Conservation (phyloP, 2,888 invertebrate species). For the Netelia inedita region DNA sequence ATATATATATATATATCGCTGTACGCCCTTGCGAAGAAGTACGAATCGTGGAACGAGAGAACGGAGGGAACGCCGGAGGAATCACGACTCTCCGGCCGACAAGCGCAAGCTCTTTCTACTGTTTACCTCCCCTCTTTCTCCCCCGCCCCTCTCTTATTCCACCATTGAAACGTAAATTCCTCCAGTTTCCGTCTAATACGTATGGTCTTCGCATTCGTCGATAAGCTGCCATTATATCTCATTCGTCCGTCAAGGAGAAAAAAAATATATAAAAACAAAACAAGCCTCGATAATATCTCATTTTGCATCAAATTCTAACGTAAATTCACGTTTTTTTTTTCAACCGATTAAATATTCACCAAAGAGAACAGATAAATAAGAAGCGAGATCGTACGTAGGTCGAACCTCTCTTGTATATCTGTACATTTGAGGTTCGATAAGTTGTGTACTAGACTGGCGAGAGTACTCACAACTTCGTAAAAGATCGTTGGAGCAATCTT, state of each 20-base stretch:
- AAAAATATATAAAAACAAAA: constrained; percentile 15
- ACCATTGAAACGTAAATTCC: constrained; percentile 9
- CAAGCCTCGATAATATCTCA: constrained; percentile 15
- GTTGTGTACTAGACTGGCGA: constrained; percentile 2
- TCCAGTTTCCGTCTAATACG: not conserved
- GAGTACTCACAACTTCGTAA: constrained; percentile 24
- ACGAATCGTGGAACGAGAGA: constrained; percentile 10
- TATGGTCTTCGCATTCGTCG: too few relatives aligned
- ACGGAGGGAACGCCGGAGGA: not conserved
- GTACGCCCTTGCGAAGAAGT: not conserved
- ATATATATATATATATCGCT: constrained; percentile 12
- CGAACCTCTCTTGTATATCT: not conserved
- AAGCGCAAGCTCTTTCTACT: constrained; percentile 17
- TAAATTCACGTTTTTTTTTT: not conserved
- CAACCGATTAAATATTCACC: constrained; percentile 26
- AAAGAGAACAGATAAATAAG: constrained; percentile 27
- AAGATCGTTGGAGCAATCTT: constrained; percentile 44
- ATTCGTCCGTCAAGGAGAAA: not conserved
- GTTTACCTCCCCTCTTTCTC: not conserved
- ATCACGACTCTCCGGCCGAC: constrained; percentile 11
- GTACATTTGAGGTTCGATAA: not conserved
- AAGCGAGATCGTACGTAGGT: constrained; percentile 5
- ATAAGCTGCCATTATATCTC: too few relatives aligned
- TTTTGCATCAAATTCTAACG: not conserved
- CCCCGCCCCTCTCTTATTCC: not conserved